These are phyloP conservation scores for Forbesichthys papilliferus DNA, from an alignment of 2,113 vertebrate species.

Conservation along the genomic window DNA sequence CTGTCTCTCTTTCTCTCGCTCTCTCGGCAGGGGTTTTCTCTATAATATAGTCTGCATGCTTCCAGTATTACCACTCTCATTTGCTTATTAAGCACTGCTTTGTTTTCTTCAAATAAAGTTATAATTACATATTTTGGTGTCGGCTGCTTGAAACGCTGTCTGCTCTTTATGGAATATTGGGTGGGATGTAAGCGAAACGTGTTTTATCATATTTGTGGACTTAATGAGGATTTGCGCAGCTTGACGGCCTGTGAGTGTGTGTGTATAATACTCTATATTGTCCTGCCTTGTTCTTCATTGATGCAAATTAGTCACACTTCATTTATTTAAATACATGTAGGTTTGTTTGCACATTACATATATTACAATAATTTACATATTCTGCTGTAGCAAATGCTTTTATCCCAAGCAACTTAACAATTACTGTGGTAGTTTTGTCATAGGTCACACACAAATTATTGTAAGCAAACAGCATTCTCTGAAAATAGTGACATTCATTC, in stretches of 20 bases:
- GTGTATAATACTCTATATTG: conserved; percentile 54
- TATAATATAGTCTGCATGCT: conserved; percentile 75
- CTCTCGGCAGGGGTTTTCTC: conserved; percentile 65
- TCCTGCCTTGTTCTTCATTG: conserved; percentile 54
- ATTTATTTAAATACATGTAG: no score
- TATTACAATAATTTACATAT: no score
- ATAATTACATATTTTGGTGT: conserved; percentile 79
- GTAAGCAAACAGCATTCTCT: conserved; percentile 22
- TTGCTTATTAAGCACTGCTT: conserved; percentile 79
- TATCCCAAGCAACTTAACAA: no score
- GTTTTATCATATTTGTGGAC: conserved; percentile 72
- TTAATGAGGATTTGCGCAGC: conserved; percentile 77
- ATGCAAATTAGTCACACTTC: conserved; percentile 15
- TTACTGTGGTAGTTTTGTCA: conserved; percentile 20
- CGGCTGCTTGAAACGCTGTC: conserved; percentile 74
- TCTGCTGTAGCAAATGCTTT: no score
- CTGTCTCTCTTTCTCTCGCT: conserved; percentile 22
- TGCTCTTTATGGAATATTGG: conserved; percentile 68
- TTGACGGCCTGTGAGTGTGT: conserved; percentile 68
- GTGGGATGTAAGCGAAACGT: conserved; percentile 69
- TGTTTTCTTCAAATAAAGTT: conserved; percentile 83
- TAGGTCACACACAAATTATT: conserved; percentile 32
- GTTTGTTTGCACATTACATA: no score
- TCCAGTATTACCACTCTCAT: conserved; percentile 79
- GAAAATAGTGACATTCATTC: conserved; percentile 12